Evolutionary conservation across 1,140 invertebrate genomes (phyloP).

Genomic region (Calliphora vicina): DNA sequence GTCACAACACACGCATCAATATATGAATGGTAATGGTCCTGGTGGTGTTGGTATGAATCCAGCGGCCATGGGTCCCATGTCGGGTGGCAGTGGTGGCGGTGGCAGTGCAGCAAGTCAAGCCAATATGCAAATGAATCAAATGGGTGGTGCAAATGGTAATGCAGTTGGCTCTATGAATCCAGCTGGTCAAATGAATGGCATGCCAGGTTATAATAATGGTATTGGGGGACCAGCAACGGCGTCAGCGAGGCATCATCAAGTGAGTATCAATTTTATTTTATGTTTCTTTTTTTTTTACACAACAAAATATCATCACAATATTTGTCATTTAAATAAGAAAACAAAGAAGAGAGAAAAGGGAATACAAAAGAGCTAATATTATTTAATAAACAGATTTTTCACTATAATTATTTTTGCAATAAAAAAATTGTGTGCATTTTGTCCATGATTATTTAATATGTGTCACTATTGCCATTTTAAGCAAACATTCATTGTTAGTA

Average conservation of each 20-base stretch:
- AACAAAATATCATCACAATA: too few species aligned
- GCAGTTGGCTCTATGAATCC: slow-evolving; percentile 32
- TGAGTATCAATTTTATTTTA: slow-evolving; percentile 45
- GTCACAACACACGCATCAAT: slow-evolving; percentile 40
- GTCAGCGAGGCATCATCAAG: slow-evolving; percentile 60
- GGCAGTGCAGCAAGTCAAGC: slow-evolving; percentile 59
- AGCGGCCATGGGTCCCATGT: slow-evolving; percentile 44
- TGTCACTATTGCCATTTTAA: slow-evolving; percentile 18
- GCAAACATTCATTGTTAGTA: neutral
- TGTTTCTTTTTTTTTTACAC: neutral
- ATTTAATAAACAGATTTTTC: too few species aligned
- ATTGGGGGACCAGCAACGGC: slow-evolving; percentile 42
- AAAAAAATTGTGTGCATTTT: too few species aligned
- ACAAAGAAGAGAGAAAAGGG: too few species aligned
- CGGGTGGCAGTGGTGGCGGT: slow-evolving; percentile 51
- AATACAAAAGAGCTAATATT: too few species aligned
- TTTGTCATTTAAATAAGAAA: too few species aligned
- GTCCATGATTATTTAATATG: neutral
- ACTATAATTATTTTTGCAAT: too few species aligned
- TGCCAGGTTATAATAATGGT: slow-evolving; percentile 45
- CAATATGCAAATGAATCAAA: slow-evolving; percentile 40
- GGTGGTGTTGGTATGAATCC: slow-evolving; percentile 54
- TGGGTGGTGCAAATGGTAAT: slow-evolving; percentile 54
- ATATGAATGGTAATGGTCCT: slow-evolving; percentile 44
- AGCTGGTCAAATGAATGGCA: slow-evolving; percentile 37